Evolutionary conservation across 2,113 vertebrate genomes (phyloP), one percentile per base, ranked within the genome.

Genomic region (Bucco capensis): DNA sequence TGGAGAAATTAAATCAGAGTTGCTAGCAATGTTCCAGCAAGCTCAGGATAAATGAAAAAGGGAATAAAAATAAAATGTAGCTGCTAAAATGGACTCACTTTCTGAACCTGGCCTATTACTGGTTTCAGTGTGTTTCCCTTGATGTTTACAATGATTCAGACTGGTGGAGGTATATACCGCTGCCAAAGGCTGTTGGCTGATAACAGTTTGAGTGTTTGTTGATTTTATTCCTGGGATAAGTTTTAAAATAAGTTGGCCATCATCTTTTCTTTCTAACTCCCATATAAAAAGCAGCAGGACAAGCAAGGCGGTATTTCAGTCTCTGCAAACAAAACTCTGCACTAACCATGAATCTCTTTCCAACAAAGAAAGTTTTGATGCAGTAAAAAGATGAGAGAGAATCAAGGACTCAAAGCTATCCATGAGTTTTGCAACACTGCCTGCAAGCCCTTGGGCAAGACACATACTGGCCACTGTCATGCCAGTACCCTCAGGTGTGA

Each of bases 321-420:
- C 54, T 24, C 53, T 46, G 12, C 4, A 60, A 56, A 50, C 9
- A 50, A 40, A 66, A 30, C 23, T 24, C 57, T 5, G 8, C 65
- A 23, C 10, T 18, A 76, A 67, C 19, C 51, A 19, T 7, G 6
- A 53, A 46, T 14, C 14, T 25, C 23, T 50, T 14, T 30, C 15
- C 62, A 24, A 23, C 8, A 10, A 35, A 56, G 44, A 42, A 65
- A 79, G 28, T 6, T 27, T n/a, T 19, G 27, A n/a, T 31, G 66
- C 40, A 40, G 22, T 18, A 4, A 50, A 24, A 28, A 49, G 23
- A 23, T 1, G 14, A 31, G 61, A 11, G 23, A 31, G 33, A 74
- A n/a, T 3, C n/a, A 25, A n/a, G 19, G 77, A 6, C n/a, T 25
- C n/a, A 2, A 7, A 53, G 25, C 0, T 2, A 23, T 3, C 10